A percentile compares a stretch with the other conserved stretches of the same genome.
These are phyloP conservation scores for Mythimna pallens DNA, from an alignment of 2,888 invertebrate genomes.

Conservation along the genomic window DNA sequence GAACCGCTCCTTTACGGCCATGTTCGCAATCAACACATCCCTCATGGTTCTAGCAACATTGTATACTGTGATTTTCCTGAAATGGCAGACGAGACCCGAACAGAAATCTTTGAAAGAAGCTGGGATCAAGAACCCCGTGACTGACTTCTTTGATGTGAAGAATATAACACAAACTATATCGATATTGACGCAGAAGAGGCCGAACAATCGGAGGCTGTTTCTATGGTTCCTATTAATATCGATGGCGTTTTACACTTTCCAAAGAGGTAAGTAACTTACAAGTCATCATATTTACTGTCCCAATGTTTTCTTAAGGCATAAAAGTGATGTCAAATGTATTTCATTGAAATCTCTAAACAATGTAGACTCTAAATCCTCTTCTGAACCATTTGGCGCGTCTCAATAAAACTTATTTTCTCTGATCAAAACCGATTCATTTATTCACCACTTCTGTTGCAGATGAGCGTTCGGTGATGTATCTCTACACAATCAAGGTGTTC, in stretches of 20 bases:
- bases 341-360: not conserved
- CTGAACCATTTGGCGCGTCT: not conserved
- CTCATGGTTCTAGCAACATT: conserved; percentile 92
- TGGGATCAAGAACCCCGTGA: conserved; percentile 90
- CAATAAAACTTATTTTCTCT: not conserved
- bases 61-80: conserved; percentile 91
- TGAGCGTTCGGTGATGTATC: conserved; percentile 93
- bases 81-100: conserved; percentile 93
- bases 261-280: conserved; percentile 88
- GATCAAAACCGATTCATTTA: not conserved
- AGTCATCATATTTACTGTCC: not conserved
- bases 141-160: conserved; percentile 93
- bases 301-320: not conserved
- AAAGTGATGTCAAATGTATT: too few relatives aligned
- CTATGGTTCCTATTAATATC: conserved; percentile 93
- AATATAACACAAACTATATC: conserved; percentile 92
- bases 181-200: conserved; percentile 91
- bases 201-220: conserved; percentile 90
- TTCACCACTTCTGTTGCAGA: conserved; percentile 86
- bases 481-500: conserved; percentile 94
- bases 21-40: conserved; percentile 93
- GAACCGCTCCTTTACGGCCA: conserved; percentile 92
- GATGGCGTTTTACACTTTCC: conserved; percentile 95
- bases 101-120: conserved; percentile 92
- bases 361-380: not conserved